Conservation (phyloP, 2,113 vertebrate genomes). For the Dolichallabes microphthalmus region DNA sequence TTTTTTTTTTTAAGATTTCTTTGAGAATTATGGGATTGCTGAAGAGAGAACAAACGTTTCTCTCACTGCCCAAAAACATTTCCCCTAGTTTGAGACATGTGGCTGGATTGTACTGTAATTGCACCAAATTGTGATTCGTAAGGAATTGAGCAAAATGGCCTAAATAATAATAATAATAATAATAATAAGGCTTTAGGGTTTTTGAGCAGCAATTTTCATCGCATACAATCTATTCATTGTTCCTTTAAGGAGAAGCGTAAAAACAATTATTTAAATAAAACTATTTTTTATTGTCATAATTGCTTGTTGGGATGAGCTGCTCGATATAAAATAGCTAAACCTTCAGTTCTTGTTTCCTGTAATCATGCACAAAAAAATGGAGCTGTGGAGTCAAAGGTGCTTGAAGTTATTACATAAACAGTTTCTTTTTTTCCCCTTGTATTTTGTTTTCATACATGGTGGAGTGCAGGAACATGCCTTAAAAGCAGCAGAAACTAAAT, state of each 20-base stretch:
- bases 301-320: slow-evolving; percentile 19
- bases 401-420: background rate
- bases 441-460: slow-evolving; percentile 17
- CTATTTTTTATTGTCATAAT: background rate
- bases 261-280: slow-evolving; percentile 18
- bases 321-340: slow-evolving; percentile 12
- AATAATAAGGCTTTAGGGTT: slow-evolving; percentile 72
- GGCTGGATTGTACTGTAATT: background rate
- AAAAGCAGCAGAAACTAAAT: slow-evolving; percentile 64
- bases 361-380: slow-evolving; percentile 2
- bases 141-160: slow-evolving; percentile 53
- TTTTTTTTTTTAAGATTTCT: background rate
- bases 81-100: background rate
- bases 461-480: slow-evolving; percentile 57
- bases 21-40: background rate
- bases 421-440: slow-evolving; percentile 6
- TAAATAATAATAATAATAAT: slow-evolving; percentile 47
- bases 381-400: slow-evolving; percentile 14
- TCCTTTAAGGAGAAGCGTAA: slow-evolving; percentile 32
- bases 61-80: background rate
- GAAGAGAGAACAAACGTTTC: too few relatives aligned
- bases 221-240: slow-evolving; percentile 74
- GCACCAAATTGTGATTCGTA: slow-evolving; percentile 49
- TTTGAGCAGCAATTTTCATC: slow-evolving; percentile 76
- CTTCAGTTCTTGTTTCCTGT: background rate